These are phyloP conservation scores for Mastomys coucha DNA, from an alignment of 2,113 vertebrate genomes.

Conservation along the genomic window DNA sequence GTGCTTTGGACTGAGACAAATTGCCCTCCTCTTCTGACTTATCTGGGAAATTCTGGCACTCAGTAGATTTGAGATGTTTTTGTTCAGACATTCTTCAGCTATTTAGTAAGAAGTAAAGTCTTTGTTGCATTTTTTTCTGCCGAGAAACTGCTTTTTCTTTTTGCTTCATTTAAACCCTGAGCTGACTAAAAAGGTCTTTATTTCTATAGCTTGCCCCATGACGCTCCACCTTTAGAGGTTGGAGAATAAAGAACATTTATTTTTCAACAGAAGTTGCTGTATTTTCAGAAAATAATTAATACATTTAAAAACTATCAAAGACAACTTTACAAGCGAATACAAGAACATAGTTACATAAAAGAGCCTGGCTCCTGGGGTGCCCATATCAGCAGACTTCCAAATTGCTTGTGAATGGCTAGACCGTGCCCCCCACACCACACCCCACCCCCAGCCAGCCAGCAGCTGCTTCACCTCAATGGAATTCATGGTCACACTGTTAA, in stretches of 20 bases:
- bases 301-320: conserved; percentile 28
- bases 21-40: conserved; percentile 69
- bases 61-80: conserved; percentile 76
- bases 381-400: conserved; percentile 53
- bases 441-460: conserved; percentile 49
- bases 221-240: background rate
- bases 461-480: conserved; percentile 77
- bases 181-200: conserved; percentile 62
- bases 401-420: conserved; percentile 55
- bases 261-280: background rate
- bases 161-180: conserved; percentile 56
- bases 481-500: conserved; percentile 68
- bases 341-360: conserved; percentile 48
- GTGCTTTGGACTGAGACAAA: conserved; percentile 22
- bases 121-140: conserved; percentile 77
- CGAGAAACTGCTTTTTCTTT: conserved; percentile 68
- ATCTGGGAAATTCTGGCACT: conserved; percentile 76
- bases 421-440: background rate
- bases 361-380: conserved; percentile 16
- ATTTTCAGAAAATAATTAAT: conserved; percentile 64
- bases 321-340: conserved; percentile 35
- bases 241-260: conserved; percentile 1
- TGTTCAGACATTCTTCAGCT: conserved; percentile 83
- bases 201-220: conserved; percentile 60
- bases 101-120: conserved; percentile 81